Evolutionary conservation across 1,140 invertebrate species (phyloP), one percentile per base, ranked within the genome.

Genomic region (Drosophila busckii): DNA sequence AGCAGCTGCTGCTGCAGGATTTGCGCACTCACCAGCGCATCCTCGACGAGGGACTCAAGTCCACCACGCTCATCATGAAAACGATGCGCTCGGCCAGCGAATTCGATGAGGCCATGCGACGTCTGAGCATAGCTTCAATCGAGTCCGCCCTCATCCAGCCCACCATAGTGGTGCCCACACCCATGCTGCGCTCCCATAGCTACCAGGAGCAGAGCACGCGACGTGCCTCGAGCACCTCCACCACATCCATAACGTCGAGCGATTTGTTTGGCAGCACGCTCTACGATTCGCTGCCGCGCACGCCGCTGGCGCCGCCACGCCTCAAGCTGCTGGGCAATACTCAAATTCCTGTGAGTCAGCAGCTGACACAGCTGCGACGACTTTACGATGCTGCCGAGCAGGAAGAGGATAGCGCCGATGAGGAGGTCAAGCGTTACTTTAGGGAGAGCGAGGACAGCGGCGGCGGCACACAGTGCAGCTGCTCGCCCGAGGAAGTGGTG

Each of bases 81-180:
- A 87, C 86, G 2, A 84, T 87, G 76, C 80, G 84, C 6, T 86
- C 86, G 22, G 80, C 84, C 13, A 87, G 46, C 28, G 71, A 85
- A 63, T 87, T 86, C 62, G 86, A 87, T 70, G 86, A 86, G 40
- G 85, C 86, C 37, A 86, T 87, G 86, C 71, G 80, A 9, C 70
- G 85, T 13, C 41, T 87, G 41, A 86, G 84, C 59, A 86, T 86
- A 46, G 75, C 80, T 26, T 86, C 84, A 29, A 61, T 84, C 45
- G 84, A 86, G 65, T 83, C 80, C 45, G 70, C 62, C 0, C 23
- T 70, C 13, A 55, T 70, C 2, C 78, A 75, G 32, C 65, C 84
- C 17, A 35, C 70, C 0, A 84, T 82, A 34, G 59, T 84, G 25
- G 66, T 83, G 38, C 84, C 84, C 9, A 76, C 67, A 15, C 78